Evolutionary conservation across 92 coral and sea anemone genomes (phyloP).

Genomic region (Parazoanthus darwini): DNA sequence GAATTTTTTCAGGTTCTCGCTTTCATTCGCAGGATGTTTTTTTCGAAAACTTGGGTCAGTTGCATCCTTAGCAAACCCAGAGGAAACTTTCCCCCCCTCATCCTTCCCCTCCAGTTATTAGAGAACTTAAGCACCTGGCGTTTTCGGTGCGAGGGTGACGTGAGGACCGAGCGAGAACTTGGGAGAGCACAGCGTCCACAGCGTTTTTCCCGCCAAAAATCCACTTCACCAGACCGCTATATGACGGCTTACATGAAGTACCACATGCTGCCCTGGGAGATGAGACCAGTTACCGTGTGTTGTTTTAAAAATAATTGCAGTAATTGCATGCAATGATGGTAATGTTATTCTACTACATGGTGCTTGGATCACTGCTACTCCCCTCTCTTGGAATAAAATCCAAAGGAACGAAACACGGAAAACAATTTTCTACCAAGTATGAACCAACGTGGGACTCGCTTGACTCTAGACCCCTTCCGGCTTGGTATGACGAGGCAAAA

Average conservation of each 20-base stretch:
- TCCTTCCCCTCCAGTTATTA: not conserved
- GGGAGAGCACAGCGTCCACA: not conserved
- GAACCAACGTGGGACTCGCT: slow-evolving; percentile 54
- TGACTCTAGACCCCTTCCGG: slow-evolving; percentile 54
- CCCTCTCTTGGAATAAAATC: not conserved
- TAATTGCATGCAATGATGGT: not conserved
- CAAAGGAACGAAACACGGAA: not conserved
- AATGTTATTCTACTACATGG: not conserved
- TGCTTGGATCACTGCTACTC: not conserved
- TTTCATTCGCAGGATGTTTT: too few relatives aligned
- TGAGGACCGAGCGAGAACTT: too few relatives aligned
- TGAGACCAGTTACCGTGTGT: not conserved
- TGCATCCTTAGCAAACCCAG: too few relatives aligned
- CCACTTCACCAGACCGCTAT: not conserved
- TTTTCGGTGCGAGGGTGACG: not conserved
- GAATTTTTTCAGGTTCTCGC: too few relatives aligned
- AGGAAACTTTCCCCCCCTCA: not conserved
- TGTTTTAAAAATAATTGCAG: too few relatives aligned
- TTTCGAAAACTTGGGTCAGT: not conserved
- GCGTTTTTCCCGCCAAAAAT: not conserved
- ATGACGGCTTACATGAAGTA: slow-evolving; percentile 2
- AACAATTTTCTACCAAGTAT: slow-evolving; percentile 2
- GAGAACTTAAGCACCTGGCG: not conserved
- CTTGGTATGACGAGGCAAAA: slow-evolving; percentile 58
- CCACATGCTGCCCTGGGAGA: not conserved